Percentiles rank a stretch among this genome's conserved stretches.
These are phyloP conservation scores for Cettia cetti DNA, from an alignment of 2,113 vertebrate genomes.

Conservation along the genomic window DNA sequence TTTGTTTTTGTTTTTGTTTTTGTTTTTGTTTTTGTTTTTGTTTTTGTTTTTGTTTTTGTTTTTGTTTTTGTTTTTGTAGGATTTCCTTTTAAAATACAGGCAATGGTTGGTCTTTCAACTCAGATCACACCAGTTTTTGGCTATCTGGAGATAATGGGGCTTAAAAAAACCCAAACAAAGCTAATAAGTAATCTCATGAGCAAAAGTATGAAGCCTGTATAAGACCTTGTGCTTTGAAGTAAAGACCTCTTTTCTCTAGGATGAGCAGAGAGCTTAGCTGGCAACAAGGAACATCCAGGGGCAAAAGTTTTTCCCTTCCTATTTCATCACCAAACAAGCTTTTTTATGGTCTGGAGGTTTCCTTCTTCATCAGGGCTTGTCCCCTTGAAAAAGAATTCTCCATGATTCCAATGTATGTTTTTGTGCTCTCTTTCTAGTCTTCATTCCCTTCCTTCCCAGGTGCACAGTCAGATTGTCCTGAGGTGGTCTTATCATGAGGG, in stretches of 20 bases:
- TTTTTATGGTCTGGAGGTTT: neutral
- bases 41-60: too few relatives aligned
- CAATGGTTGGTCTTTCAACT: neutral
- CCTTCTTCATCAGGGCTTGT: neutral
- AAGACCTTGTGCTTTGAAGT: neutral
- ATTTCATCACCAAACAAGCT: neutral
- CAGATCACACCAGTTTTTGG: neutral
- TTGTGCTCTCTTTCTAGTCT: neutral
- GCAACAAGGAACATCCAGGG: neutral
- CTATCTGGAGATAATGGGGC: neutral
- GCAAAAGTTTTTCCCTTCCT: neutral
- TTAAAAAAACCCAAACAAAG: neutral
- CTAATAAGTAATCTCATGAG: neutral
- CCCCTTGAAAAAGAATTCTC: neutral
- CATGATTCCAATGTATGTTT: neutral
- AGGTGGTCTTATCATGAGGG: fast-evolving
- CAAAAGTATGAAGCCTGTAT: neutral
- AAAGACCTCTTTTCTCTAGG: neutral
- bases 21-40: too few relatives aligned
- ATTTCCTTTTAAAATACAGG: neutral
- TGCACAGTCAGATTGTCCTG: neutral
- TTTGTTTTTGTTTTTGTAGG: neutral
- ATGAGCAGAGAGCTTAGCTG: neutral
- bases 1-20: too few relatives aligned
- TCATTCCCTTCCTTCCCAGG: neutral